These are phyloP conservation scores for Rutilus rutilus DNA, from an alignment of 2,113 vertebrate species.

Conservation along the genomic window DNA sequence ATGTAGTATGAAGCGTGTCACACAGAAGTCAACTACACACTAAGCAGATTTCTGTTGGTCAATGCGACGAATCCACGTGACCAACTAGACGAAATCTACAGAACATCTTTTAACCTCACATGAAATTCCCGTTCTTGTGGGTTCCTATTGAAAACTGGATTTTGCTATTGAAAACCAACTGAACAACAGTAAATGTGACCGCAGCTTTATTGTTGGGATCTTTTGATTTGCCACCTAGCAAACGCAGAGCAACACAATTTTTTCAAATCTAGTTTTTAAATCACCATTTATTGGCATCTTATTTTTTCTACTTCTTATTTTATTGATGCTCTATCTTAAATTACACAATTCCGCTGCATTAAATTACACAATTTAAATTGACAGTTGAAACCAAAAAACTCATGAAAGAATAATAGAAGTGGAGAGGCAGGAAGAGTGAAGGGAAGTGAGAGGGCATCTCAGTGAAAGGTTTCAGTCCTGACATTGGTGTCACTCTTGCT, in stretches of 20 bases:
- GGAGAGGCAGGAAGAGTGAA: not conserved
- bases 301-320: no score
- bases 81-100: no score
- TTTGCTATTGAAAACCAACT: not conserved
- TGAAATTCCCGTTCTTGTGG: not conserved
- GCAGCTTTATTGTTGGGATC: not conserved
- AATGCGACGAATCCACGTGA: not conserved
- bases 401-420: not conserved
- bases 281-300: no score
- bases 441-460: not conserved
- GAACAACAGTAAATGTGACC: not conserved
- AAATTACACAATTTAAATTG: not conserved
- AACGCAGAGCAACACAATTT: not conserved
- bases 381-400: not conserved
- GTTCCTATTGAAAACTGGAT: not conserved
- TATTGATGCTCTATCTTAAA: no score
- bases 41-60: not conserved
- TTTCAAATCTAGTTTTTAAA: no score
- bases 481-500: constrained; percentile 16
- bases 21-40: not conserved
- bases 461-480: constrained; percentile 1
- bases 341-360: no score
- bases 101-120: no score
- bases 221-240: not conserved
- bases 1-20: not conserved